These are phyloP conservation scores for Lasius fuliginosus DNA, from an alignment of 2,888 invertebrate species.

Conservation along the genomic window DNA sequence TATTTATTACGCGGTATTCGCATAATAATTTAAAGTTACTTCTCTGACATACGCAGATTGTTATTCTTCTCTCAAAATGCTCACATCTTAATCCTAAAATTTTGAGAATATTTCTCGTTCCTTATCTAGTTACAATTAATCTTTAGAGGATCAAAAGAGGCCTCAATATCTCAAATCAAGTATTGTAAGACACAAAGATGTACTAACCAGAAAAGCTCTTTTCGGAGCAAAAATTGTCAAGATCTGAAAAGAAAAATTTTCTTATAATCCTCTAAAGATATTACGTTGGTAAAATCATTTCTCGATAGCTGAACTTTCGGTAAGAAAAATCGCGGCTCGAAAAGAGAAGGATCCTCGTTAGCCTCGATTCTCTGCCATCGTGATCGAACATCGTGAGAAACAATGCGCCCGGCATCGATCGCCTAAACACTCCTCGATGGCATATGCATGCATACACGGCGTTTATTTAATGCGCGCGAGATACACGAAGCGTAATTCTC, in stretches of 20 bases:
- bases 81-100: not conserved
- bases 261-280: not conserved
- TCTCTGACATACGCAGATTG: not conserved
- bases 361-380: slow-evolving; percentile 1
- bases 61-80: not conserved
- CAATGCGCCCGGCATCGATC: slow-evolving; percentile 36
- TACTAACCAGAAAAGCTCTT: not conserved
- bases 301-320: not conserved
- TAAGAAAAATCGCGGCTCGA: not conserved
- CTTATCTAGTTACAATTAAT: not conserved
- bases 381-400: slow-evolving; percentile 51
- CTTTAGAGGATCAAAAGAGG: not conserved
- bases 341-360: not conserved
- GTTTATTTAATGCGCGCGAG: slow-evolving; percentile 15
- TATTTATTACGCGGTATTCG: not conserved
- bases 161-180: not conserved
- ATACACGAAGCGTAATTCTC: slow-evolving; percentile 41
- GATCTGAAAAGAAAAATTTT: not conserved
- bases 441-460: slow-evolving; percentile 4
- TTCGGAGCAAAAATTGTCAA: not conserved
- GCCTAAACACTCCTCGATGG: slow-evolving; percentile 39
- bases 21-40: not conserved
- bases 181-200: not conserved
- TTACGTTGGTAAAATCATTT: not conserved
- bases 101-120: not conserved